These are phyloP conservation scores for Dryobates pubescens DNA, from an alignment of 2,797 vertebrate species.

Conservation along the genomic window DNA sequence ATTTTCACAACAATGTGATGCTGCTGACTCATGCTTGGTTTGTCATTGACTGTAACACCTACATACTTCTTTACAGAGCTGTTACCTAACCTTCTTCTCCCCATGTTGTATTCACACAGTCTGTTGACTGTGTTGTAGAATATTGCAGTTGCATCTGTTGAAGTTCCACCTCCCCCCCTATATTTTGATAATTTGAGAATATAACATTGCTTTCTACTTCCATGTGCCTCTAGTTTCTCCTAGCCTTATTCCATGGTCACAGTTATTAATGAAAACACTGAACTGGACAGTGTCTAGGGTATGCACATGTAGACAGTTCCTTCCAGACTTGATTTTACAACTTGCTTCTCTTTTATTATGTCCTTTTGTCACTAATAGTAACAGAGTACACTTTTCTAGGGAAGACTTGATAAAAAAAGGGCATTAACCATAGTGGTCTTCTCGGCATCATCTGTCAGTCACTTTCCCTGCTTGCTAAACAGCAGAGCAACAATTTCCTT, in stretches of 20 bases:
- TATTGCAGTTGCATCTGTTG: neutral
- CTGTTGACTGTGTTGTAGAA: neutral
- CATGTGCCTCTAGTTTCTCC: neutral
- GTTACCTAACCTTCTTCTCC: slow-evolving; percentile 57
- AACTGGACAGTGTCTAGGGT: neutral
- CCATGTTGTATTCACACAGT: neutral
- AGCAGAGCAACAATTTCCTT: neutral
- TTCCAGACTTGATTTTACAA: neutral
- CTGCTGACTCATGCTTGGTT: slow-evolving; percentile 48
- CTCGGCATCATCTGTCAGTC: neutral
- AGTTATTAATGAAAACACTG: neutral
- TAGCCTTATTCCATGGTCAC: neutral
- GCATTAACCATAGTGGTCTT: neutral
- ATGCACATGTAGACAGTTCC: neutral
- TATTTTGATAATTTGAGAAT: neutral
- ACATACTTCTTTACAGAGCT: slow-evolving; percentile 30
- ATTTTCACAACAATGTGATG: slow-evolving; percentile 34
- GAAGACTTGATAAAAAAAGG: neutral
- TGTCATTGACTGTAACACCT: slow-evolving; percentile 50
- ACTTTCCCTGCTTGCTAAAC: neutral
- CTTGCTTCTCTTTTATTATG: neutral
- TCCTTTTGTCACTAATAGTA: neutral
- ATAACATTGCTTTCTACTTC: neutral
- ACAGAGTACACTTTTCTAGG: neutral
- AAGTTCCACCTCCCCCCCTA: neutral